A percentile compares a stretch with the other conserved stretches of the same genome.
Conservation (phyloP, 2,888 invertebrate genomes). For the Labia minor region DNA sequence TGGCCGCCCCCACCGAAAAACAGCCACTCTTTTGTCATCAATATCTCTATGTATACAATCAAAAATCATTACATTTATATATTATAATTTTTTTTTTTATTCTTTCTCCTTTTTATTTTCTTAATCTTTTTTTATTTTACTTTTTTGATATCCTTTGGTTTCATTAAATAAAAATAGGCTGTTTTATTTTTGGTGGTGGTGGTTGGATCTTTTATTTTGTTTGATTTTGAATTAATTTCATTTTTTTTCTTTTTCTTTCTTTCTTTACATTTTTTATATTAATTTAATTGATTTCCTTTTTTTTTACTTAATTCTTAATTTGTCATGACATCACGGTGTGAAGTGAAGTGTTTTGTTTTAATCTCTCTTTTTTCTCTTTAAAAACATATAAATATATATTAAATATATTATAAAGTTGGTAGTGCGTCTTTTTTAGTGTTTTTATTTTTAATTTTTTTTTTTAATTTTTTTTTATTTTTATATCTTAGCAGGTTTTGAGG, state of each 20-base stretch:
- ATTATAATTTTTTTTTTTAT: no score
- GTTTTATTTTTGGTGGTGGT: conserved; percentile 24
- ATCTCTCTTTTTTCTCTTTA: conserved; percentile 15
- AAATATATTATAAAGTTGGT: conserved; percentile 9
- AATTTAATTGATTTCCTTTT: conserved; percentile 19
- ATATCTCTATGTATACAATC: no score
- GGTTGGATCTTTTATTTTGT: background rate
- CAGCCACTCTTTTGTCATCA: no score
- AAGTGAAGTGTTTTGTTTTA: conserved; percentile 13
- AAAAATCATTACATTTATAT: no score
- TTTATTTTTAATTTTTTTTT: conserved; percentile 20
- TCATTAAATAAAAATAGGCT: conserved; percentile 30
- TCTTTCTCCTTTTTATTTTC: no score
- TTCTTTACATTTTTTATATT: background rate
- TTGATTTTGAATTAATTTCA: conserved; percentile 14
- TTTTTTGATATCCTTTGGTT: conserved; percentile 31
- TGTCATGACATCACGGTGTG: conserved; percentile 13
- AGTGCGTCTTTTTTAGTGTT: conserved; percentile 21
- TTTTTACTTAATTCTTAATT: conserved; percentile 20
- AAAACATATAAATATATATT: no score
- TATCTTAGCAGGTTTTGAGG: conserved; percentile 13
- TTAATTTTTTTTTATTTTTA: conserved; percentile 20
- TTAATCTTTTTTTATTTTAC: conserved; percentile 4
- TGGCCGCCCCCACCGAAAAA: no score
- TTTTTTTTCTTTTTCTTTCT: conserved; percentile 18